phyloP scores from a whole-genome alignment of 2,113 vertebrate genomes.

The Lycaon pictus region DNA sequence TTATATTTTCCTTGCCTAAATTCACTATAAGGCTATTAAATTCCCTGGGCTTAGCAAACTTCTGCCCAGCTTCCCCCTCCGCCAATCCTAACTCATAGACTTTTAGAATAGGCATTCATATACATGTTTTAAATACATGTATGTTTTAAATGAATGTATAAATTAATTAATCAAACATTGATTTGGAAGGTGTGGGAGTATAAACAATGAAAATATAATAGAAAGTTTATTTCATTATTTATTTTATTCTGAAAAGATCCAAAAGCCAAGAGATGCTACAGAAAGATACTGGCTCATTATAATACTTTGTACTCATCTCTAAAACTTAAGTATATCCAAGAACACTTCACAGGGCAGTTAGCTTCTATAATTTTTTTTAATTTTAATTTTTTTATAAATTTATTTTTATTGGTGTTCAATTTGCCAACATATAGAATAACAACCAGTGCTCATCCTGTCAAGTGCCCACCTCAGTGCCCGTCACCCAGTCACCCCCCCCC shows the following conservation, averaged over 20 bases:
- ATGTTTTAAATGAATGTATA: not conserved
- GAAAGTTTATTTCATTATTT: not conserved
- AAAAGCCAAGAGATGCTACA: not conserved
- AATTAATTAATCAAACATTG: not conserved
- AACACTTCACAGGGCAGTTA: not conserved
- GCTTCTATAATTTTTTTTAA: not conserved
- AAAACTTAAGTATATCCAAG: not conserved
- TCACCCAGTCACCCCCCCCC: no score
- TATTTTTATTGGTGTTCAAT: no score
- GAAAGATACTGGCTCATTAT: not conserved
- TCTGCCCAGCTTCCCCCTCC: not conserved
- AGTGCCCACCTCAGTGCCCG: no score
- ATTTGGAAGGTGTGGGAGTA: not conserved
- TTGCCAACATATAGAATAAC: no score
- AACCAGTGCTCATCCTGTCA: no score
- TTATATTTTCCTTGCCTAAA: not conserved
- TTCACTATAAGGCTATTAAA: not conserved
- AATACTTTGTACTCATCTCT: not conserved
- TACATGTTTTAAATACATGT: not conserved
- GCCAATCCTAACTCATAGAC: not conserved
- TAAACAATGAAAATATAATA: not conserved
- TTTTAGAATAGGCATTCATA: not conserved
- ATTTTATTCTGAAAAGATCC: not conserved
- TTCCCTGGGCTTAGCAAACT: not conserved
- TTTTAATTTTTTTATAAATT: no score